Conservation (phyloP, 2,888 invertebrate genomes). For the Cheilosia scutellata region DNA sequence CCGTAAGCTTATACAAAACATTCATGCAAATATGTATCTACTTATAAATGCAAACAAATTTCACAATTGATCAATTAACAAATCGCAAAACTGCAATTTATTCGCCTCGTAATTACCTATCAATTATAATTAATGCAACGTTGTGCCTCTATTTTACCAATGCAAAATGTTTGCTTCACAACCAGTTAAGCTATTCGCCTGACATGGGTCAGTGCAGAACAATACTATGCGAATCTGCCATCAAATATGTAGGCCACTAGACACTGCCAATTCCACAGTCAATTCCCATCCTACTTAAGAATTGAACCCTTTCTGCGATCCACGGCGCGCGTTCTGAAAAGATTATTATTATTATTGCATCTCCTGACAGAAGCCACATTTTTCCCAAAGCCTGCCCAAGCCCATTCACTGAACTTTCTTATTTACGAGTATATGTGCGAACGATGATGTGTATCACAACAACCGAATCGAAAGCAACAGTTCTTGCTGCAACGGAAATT, state of each 20-base stretch:
- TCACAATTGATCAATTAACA: neutral
- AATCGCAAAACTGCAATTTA: neutral
- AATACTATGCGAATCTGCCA: slow-evolving; percentile 19
- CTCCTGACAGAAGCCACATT: slow-evolving; percentile 30
- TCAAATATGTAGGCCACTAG: slow-evolving; percentile 17
- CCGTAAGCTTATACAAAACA: too few species aligned
- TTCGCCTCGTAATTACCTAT: neutral
- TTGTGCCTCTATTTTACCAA: neutral
- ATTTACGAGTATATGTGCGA: neutral
- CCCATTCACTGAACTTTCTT: slow-evolving; percentile 51
- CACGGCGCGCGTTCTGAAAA: neutral
- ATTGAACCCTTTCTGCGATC: slow-evolving; percentile 5
- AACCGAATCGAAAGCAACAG: slow-evolving; percentile 49
- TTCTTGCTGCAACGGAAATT: slow-evolving; percentile 56
- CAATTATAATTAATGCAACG: slow-evolving; percentile 4
- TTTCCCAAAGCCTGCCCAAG: slow-evolving; percentile 1
- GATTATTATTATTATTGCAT: neutral
- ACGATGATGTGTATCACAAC: slow-evolving; percentile 36
- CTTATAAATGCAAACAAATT: too few species aligned
- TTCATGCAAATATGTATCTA: too few species aligned
- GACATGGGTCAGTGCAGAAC: neutral
- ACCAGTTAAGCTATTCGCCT: neutral
- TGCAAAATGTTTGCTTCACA: neutral
- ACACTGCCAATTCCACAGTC: neutral
- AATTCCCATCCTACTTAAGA: slow-evolving; percentile 10